Evolutionary conservation across 2,888 invertebrate species (phyloP), one percentile per base, ranked within the genome.

Genomic region (Leptopilina drosophilae): DNA sequence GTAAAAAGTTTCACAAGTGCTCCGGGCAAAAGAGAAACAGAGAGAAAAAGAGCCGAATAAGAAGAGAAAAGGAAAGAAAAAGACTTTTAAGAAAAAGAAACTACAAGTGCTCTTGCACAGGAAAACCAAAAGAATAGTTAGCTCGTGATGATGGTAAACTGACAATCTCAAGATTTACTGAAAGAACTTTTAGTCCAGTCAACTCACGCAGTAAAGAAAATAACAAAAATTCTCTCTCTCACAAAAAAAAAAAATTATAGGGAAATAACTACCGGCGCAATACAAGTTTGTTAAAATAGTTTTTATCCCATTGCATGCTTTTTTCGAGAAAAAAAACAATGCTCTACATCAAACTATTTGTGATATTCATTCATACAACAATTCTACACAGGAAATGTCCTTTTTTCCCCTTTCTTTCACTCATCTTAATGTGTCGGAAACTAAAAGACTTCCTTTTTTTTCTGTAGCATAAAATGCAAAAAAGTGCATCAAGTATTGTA

Each of bases 1-100:
- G 85, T 88, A 89, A 89, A 88, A 89, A 89, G 84, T 89, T 89
- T 87, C 83, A 86, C 83, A 86, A 87, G 87, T 85, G 86, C 87
- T 84, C 83, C 81, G 77, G 79, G 46, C 6, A 49, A 15, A 53
- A 69, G 49, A 49, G 33, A 14, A 11, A 69, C 14, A 69, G 59
- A 59, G n/a, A n/a, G 8, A 59, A 7, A 59, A 7, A 59, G 8
- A 15, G 20, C 20, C 20, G 49, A 11, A 20, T 1, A 26, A 20
- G 53, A 67, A 66, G 33, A 33, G 15, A 73, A 73, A 42, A 42
- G 42, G 6, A 42, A 42, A 42, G 8, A 42, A 8, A 42, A 42
- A 42, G 42, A 42, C 33, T 33, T 56, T 69, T 53, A 26, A 69
- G 69, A 26, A 53, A 33, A 33, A 26, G 42, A 42, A 73, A 56